Percentiles rank a stretch among this genome's conserved stretches.
These are phyloP conservation scores for Procambarus clarkii DNA, from an alignment of 1,140 invertebrate species.

Conservation along the genomic window DNA sequence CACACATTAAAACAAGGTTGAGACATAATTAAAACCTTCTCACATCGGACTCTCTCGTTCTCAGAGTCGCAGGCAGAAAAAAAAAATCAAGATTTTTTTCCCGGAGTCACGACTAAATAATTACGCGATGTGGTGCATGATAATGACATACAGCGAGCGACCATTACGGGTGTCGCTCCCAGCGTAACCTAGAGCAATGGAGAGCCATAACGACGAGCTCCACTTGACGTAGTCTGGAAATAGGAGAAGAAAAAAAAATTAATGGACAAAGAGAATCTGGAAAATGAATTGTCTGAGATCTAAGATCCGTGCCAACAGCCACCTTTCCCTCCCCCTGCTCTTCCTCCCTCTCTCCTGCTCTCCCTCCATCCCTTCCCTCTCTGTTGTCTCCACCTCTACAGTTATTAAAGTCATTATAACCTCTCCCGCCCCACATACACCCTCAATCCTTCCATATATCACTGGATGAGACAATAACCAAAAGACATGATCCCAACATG, in stretches of 20 bases:
- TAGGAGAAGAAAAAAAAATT: constrained; percentile 12
- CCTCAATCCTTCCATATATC: too few relatives aligned
- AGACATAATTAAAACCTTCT: too few relatives aligned
- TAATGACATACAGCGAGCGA: background rate
- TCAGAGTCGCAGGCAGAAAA: too few relatives aligned
- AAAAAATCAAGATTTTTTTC: background rate
- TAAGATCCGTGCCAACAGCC: background rate
- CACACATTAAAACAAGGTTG: too few relatives aligned
- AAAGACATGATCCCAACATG: too few relatives aligned
- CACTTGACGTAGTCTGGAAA: background rate
- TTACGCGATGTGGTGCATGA: background rate
- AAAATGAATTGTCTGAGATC: constrained; percentile 49
- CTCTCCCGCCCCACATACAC: too few relatives aligned
- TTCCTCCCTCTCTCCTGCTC: background rate
- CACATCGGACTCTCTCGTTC: too few relatives aligned
- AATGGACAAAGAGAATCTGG: constrained; percentile 47
- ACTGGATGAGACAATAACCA: too few relatives aligned
- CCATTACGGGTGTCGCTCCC: background rate
- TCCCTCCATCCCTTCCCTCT: background rate
- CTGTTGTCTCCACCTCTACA: background rate
- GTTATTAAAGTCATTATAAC: too few relatives aligned
- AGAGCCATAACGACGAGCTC: background rate
- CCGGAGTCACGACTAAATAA: background rate
- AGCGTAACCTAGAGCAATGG: background rate
- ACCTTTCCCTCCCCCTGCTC: background rate